phyloP scores from a whole-genome alignment of 1,140 invertebrate genomes.

The Neotoxoptera formosana region DNA sequence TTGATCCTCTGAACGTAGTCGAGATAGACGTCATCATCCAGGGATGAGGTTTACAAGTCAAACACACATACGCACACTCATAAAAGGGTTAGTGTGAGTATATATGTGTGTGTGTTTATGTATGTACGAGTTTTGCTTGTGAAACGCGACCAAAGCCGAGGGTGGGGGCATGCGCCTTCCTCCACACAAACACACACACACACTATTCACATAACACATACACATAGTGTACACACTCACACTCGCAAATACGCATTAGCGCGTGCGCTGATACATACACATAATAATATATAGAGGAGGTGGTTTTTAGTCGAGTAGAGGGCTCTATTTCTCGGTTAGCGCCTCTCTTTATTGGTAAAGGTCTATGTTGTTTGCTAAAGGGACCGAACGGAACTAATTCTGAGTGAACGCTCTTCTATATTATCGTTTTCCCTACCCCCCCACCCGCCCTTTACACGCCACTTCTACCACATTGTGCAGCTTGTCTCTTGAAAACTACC shows the following conservation, averaged over 20 bases:
- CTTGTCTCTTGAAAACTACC: constrained; percentile 40
- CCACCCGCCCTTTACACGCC: background rate
- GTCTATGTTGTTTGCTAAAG: constrained; percentile 51
- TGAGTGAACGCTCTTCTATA: constrained; percentile 24
- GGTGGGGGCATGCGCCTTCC: too few species aligned
- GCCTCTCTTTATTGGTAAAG: constrained; percentile 46
- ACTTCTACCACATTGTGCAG: background rate
- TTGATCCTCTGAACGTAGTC: background rate
- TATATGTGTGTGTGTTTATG: background rate
- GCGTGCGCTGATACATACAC: background rate
- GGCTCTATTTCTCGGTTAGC: constrained; percentile 54
- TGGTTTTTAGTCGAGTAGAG: constrained; percentile 17
- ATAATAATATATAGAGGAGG: background rate
- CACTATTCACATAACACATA: background rate
- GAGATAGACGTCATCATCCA: constrained; percentile 44
- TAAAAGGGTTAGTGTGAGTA: background rate
- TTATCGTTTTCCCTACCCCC: background rate
- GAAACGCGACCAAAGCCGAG: background rate
- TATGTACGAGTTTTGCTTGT: background rate
- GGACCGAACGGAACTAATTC: constrained; percentile 47
- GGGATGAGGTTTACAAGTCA: constrained; percentile 52
- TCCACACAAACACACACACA: background rate
- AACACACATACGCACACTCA: background rate
- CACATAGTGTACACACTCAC: background rate
- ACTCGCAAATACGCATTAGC: background rate